Percentiles rank a stretch among this genome's conserved stretches.
Evolutionary conservation across 2,888 invertebrate genomes (phyloP).

Genomic region (Philonicus albiceps): DNA sequence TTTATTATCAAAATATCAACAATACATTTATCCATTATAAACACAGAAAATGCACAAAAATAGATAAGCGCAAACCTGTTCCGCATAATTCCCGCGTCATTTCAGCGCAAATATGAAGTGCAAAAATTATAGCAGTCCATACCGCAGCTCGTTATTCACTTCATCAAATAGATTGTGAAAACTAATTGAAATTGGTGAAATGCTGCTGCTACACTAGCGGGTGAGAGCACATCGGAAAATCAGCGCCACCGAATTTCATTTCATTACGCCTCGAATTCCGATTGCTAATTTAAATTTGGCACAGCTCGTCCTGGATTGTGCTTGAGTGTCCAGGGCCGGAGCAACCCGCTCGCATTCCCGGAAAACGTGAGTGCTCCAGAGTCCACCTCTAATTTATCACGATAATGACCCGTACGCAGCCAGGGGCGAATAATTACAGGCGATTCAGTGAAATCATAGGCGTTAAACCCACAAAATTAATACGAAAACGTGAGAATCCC

Average conservation of each 20-base stretch:
- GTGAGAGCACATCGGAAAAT: background rate
- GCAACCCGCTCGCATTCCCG: background rate
- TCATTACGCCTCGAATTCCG: background rate
- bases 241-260: background rate
- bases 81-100: background rate
- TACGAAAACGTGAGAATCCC: conserved; percentile 3
- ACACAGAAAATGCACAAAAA: background rate
- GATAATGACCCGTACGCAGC: conserved; percentile 16
- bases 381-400: conserved; percentile 7
- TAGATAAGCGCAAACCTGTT: background rate
- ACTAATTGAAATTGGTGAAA: conserved; percentile 28
- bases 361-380: background rate
- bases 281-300: conserved; percentile 19
- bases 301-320: background rate
- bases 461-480: conserved; percentile 26
- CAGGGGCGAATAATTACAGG: background rate
- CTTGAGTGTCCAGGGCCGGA: background rate
- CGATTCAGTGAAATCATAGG: conserved; percentile 4
- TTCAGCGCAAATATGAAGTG: background rate
- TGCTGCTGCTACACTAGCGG: background rate
- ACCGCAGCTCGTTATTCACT: conserved; percentile 1
- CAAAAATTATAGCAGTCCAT: background rate
- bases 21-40: background rate
- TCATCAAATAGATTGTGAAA: conserved; percentile 3
- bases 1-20: too few species aligned